Percentiles rank a stretch among this genome's conserved stretches.
These are phyloP conservation scores for Pseudochirops corinnae DNA, from an alignment of 2,797 vertebrate species.

Conservation along the genomic window DNA sequence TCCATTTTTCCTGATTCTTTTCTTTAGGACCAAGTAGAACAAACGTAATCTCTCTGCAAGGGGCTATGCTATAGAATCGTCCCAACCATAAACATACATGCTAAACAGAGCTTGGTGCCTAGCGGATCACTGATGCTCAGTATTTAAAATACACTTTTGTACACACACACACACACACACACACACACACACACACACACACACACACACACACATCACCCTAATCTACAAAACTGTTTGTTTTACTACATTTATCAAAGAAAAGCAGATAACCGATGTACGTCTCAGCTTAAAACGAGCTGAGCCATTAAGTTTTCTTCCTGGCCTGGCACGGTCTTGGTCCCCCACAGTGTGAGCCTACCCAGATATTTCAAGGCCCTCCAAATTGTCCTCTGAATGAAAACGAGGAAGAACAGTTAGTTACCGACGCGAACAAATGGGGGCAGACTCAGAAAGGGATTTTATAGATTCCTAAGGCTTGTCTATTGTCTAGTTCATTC, in stretches of 20 bases:
- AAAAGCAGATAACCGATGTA: slow-evolving; percentile 40
- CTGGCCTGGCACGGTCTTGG: slow-evolving; percentile 26
- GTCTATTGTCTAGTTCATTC: slow-evolving; percentile 74
- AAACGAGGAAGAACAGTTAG: slow-evolving; percentile 61
- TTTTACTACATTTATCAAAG: slow-evolving; percentile 56
- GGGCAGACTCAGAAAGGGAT: slow-evolving; percentile 62
- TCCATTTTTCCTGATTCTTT: background rate
- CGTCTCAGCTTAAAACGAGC: slow-evolving; percentile 57
- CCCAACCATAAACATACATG: background rate
- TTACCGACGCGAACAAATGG: slow-evolving; percentile 56
- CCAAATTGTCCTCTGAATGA: background rate
- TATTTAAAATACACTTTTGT: slow-evolving; percentile 12
- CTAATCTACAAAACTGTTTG: slow-evolving; percentile 14
- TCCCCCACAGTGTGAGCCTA: slow-evolving; percentile 27
- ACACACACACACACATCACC: background rate
- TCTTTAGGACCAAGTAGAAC: background rate
- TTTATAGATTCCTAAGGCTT: slow-evolving; percentile 75
- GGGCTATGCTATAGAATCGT: background rate
- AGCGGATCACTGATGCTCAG: slow-evolving; percentile 29
- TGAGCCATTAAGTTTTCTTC: slow-evolving; percentile 49
- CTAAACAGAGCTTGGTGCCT: slow-evolving; percentile 1
- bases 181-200: background rate
- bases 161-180: background rate
- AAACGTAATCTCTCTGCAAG: background rate
- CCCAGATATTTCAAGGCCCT: background rate